phyloP scores from a whole-genome alignment of 2,113 vertebrate genomes.

The Hippocampus zosterae region DNA sequence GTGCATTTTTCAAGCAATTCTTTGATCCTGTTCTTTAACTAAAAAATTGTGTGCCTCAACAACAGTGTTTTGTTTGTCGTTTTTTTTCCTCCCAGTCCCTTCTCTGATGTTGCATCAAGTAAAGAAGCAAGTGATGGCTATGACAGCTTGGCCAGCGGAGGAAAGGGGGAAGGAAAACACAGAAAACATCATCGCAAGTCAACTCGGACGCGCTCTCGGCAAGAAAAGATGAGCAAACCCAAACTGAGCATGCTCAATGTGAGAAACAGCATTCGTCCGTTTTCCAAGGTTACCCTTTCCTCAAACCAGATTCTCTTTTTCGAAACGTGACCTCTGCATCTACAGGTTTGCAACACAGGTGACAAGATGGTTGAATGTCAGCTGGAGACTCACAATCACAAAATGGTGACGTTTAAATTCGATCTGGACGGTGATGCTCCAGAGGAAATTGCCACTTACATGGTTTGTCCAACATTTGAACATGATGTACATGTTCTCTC shows the following conservation, averaged over 20 bases:
- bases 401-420: conserved; percentile 99
- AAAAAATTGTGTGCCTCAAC: background rate
- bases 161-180: conserved; percentile 83
- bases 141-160: conserved; percentile 77
- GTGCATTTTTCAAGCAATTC: background rate
- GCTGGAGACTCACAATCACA: conserved; percentile 97
- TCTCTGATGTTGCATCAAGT: conserved; percentile 83
- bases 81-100: conserved; percentile 62
- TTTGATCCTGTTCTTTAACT: conserved; percentile 1
- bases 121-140: conserved; percentile 92
- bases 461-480: conserved; percentile 73
- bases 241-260: conserved; percentile 93
- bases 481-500: background rate
- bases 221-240: conserved; percentile 89
- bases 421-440: conserved; percentile 96
- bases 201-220: conserved; percentile 84
- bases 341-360: conserved; percentile 89
- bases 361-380: conserved; percentile 99
- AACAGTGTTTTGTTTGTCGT: background rate
- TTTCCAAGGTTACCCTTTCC: background rate
- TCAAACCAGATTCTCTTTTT: conserved; percentile 1
- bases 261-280: conserved; percentile 16
- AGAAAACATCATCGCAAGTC: conserved; percentile 92
- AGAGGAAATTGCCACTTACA: conserved; percentile 94
- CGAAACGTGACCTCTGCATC: conserved; percentile 1